Conservation (phyloP, 2,113 vertebrate species). For the Protomyctophum bolini region DNA sequence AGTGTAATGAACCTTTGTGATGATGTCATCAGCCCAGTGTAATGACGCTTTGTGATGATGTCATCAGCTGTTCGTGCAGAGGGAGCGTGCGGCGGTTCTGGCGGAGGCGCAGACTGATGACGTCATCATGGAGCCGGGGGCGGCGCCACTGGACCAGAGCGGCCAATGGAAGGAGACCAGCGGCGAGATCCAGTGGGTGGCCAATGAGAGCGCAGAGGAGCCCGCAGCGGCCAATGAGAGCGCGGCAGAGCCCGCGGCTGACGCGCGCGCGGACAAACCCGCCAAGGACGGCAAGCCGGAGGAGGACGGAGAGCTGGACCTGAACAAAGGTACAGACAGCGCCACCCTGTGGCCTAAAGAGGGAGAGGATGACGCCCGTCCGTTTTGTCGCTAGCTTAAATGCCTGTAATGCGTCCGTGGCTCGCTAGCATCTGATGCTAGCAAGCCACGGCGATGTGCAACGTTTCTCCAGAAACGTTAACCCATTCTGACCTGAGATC, state of each 20-base stretch:
- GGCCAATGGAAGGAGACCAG: constrained; percentile 95
- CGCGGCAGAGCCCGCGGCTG: too few relatives aligned
- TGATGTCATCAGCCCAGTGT: not conserved
- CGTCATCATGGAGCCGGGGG: constrained; percentile 92
- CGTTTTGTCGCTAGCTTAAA: too few relatives aligned
- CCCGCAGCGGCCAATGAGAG: too few relatives aligned
- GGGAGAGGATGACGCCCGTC: too few relatives aligned
- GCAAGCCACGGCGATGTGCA: too few relatives aligned
- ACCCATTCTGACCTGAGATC: too few relatives aligned
- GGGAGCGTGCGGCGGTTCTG: constrained; percentile 89
- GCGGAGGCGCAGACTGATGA: constrained; percentile 98
- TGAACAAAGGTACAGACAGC: constrained; percentile 88
- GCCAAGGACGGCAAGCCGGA: constrained; percentile 78
- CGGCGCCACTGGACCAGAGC: constrained; percentile 89
- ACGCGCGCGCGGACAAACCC: constrained; percentile 35
- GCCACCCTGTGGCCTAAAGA: too few relatives aligned
- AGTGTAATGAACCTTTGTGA: too few relatives aligned
- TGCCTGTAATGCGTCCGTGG: too few relatives aligned
- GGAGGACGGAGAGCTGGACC: constrained; percentile 95
- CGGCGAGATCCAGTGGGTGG: constrained; percentile 96
- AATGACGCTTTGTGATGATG: constrained; percentile 44
- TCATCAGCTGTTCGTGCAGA: constrained; percentile 90
- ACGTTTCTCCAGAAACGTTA: too few relatives aligned
- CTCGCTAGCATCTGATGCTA: too few relatives aligned
- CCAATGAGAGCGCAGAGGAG: constrained; percentile 81